Evolutionary conservation across 2,113 vertebrate genomes (phyloP).

Genomic region (Sula dactylatra): DNA sequence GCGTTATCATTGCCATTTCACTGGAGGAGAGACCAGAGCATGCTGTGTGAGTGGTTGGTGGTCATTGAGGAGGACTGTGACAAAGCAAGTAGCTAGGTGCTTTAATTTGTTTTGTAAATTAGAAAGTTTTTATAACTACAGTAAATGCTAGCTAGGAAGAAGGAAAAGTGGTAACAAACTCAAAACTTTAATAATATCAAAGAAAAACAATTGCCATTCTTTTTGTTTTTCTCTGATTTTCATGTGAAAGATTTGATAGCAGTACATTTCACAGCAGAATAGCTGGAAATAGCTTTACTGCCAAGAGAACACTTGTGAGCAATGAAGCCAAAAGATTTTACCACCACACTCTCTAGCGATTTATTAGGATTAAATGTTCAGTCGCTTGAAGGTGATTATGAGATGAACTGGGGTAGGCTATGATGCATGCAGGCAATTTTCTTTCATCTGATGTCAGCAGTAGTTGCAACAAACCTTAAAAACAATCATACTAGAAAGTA

Average conservation of each 20-base stretch:
- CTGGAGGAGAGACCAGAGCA: not conserved
- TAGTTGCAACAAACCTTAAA: not conserved
- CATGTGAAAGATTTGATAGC: not conserved
- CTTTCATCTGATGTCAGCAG: not conserved
- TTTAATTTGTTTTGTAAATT: not conserved
- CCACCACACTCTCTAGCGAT: not conserved
- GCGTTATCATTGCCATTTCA: not conserved
- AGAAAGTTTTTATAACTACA: not conserved
- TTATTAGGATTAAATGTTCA: conserved; percentile 32
- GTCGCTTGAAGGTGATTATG: not conserved
- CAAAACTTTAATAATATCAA: not conserved
- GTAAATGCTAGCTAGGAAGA: not conserved
- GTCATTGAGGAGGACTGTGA: not conserved
- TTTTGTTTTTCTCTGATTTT: not conserved
- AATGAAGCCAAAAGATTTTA: conserved; percentile 27
- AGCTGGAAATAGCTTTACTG: not conserved
- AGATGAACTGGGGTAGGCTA: not conserved
- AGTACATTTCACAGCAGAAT: not conserved
- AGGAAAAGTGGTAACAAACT: not conserved
- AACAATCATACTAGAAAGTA: not conserved
- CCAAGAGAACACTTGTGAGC: not conserved
- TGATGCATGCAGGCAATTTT: not conserved
- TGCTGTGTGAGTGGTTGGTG: not conserved
- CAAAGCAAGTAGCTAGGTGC: not conserved
- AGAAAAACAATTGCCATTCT: not conserved